A percentile compares a stretch with the other conserved stretches of the same genome.
Conservation (phyloP, 2,888 invertebrate species). For the Nowickia ferox region DNA sequence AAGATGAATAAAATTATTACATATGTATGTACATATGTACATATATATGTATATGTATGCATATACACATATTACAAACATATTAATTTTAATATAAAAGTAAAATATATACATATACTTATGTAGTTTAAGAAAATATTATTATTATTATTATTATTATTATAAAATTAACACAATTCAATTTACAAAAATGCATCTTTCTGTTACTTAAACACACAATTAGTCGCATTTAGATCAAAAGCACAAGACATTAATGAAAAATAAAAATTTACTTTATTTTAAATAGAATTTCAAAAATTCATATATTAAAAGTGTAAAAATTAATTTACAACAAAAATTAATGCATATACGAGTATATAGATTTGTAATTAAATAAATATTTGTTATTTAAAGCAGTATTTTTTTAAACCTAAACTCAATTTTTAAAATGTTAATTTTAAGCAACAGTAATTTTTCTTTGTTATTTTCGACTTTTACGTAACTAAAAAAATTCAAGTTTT, state of each 20-base stretch:
- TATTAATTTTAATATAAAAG: conserved; percentile 19
- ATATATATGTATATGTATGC: conserved; percentile 10
- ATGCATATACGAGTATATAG: background rate
- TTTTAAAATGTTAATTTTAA: conserved; percentile 2
- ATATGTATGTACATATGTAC: background rate
- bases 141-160: conserved; percentile 15
- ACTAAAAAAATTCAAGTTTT: background rate
- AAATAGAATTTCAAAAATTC: background rate
- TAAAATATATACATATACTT: conserved; percentile 1
- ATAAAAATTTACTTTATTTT: conserved; percentile 3
- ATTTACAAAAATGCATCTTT: conserved; percentile 13
- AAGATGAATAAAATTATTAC: conserved; percentile 54
- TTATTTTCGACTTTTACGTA: background rate
- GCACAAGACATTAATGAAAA: conserved; percentile 25
- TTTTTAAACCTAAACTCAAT: background rate
- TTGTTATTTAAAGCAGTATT: conserved; percentile 21
- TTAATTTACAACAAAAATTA: background rate
- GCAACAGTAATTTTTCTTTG: background rate
- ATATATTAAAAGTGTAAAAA: conserved; percentile 10
- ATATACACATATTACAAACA: background rate
- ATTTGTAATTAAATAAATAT: conserved; percentile 16
- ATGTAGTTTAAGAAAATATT: conserved; percentile 36
- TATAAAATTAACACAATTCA: conserved; percentile 7
- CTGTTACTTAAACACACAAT: conserved; percentile 26
- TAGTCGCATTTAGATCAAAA: conserved; percentile 60